Percentiles rank a stretch among this genome's conserved stretches.
Evolutionary conservation across 2,888 invertebrate genomes (phyloP).

Genomic region (Leptinotarsa juncta): DNA sequence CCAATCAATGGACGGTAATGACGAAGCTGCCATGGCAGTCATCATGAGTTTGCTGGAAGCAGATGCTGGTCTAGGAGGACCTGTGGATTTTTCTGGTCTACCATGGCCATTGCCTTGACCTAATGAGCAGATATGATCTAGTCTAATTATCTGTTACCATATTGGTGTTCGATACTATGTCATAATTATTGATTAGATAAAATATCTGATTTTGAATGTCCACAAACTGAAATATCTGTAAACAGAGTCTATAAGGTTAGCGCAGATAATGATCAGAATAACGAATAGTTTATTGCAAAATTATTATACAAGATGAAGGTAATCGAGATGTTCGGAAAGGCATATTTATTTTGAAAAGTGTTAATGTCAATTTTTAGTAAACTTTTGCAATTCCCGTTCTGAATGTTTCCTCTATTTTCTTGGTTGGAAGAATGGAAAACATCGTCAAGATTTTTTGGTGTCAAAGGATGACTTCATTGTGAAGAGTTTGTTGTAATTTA

Average conservation of each 20-base stretch:
- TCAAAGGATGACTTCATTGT: too few species aligned
- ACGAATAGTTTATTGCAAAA: too few species aligned
- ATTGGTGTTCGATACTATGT: slow-evolving; percentile 13
- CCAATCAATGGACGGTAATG: slow-evolving; percentile 77
- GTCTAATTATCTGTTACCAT: background rate
- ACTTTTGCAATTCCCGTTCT: too few species aligned
- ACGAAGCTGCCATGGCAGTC: slow-evolving; percentile 92
- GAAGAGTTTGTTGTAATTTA: too few species aligned
- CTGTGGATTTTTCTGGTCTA: slow-evolving; percentile 86
- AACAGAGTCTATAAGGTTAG: background rate
- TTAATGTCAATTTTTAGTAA: too few species aligned
- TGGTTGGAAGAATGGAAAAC: too few species aligned
- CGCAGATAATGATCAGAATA: too few species aligned
- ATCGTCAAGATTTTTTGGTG: too few species aligned
- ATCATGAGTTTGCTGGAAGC: slow-evolving; percentile 92
- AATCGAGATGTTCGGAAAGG: too few species aligned
- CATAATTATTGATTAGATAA: background rate
- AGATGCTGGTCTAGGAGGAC: slow-evolving; percentile 88
- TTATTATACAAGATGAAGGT: too few species aligned
- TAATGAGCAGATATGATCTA: slow-evolving; percentile 32
- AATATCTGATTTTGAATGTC: background rate
- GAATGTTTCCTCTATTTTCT: too few species aligned
- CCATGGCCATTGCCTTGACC: slow-evolving; percentile 85
- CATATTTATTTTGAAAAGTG: too few species aligned
- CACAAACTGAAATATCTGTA: background rate